phyloP scores from a whole-genome alignment of 2,888 invertebrate genomes.

The Chromoteleia sp. region DNA sequence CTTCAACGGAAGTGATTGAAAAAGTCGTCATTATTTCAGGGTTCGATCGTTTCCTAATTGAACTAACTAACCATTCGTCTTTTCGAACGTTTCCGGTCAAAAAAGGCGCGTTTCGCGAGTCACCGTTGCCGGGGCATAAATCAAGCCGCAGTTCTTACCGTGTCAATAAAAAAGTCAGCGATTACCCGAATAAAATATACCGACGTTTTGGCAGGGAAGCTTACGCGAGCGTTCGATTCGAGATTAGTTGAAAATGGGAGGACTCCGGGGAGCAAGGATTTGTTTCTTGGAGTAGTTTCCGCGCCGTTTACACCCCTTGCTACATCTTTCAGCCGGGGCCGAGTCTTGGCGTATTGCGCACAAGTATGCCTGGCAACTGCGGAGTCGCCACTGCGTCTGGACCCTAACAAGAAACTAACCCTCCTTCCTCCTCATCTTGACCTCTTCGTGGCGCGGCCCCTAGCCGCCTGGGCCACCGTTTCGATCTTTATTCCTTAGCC shows the following conservation, averaged over 20 bases:
- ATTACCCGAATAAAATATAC: conserved; percentile 55
- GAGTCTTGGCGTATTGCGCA: conserved; percentile 62
- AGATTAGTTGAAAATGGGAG: conserved; percentile 63
- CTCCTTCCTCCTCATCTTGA: conserved; percentile 76
- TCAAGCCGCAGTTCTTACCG: conserved; percentile 27
- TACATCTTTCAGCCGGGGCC: conserved; percentile 55
- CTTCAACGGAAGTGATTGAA: no score
- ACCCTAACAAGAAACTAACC: conserved; percentile 84
- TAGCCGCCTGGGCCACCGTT: conserved; percentile 75
- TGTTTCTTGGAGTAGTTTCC: conserved; percentile 69
- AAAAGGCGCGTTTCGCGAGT: conserved; percentile 22
- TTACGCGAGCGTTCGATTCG: conserved; percentile 33
- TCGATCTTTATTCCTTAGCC: conserved; percentile 77
- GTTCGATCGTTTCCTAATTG: conserved; percentile 17
- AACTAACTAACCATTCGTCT: conserved; percentile 24
- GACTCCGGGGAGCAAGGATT: conserved; percentile 62
- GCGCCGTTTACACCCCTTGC: conserved; percentile 62
- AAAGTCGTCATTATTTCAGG: conserved; percentile 6
- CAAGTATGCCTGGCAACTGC: conserved; percentile 72
- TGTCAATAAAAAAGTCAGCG: conserved; percentile 54
- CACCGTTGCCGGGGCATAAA: conserved; percentile 31
- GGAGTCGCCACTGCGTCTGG: conserved; percentile 83
- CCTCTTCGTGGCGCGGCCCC: conserved; percentile 73
- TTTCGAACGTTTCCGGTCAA: conserved; percentile 5
- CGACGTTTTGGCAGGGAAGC: conserved; percentile 53